Percentiles rank a stretch among this genome's conserved stretches.
phyloP scores from a whole-genome alignment of 2,797 vertebrate species.

The Gymnocypris eckloni region DNA sequence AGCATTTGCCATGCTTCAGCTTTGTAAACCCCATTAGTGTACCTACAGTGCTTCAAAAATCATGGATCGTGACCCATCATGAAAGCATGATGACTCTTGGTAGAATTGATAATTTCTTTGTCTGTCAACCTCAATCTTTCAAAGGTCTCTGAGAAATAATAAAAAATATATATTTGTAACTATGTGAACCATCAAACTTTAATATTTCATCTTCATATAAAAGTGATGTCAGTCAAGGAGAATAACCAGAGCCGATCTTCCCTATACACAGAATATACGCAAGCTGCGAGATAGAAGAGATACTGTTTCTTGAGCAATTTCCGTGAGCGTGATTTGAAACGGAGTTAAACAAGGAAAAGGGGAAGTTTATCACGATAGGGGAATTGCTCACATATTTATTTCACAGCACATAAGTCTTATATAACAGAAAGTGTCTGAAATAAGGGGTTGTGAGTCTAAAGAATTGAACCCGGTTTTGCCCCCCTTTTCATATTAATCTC shows the following conservation, averaged over 20 bases:
- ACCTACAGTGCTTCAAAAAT: neutral
- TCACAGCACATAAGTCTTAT: neutral
- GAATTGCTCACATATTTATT: neutral
- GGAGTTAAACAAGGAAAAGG: too few species aligned
- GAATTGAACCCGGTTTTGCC: neutral
- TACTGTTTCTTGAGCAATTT: too few species aligned
- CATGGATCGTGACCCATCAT: neutral
- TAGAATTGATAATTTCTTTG: neutral
- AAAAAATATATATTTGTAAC: neutral
- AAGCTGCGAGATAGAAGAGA: too few species aligned
- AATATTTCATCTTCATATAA: neutral
- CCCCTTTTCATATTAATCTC: slow-evolving; percentile 25
- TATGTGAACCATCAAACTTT: neutral
- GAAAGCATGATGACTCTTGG: neutral
- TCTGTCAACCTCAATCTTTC: neutral
- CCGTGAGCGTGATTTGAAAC: too few species aligned
- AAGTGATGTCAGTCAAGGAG: too few species aligned
- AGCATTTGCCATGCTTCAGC: neutral
- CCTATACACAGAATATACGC: too few species aligned
- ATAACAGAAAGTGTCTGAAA: neutral
- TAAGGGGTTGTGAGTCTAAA: neutral
- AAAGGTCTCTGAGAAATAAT: neutral
- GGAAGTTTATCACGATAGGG: neutral
- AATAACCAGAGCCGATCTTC: neutral
- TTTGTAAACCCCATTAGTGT: neutral